Percentiles rank a stretch among this genome's conserved stretches.
phyloP scores from a whole-genome alignment of 2,113 vertebrate genomes.

The Pluvianellus socialis region DNA sequence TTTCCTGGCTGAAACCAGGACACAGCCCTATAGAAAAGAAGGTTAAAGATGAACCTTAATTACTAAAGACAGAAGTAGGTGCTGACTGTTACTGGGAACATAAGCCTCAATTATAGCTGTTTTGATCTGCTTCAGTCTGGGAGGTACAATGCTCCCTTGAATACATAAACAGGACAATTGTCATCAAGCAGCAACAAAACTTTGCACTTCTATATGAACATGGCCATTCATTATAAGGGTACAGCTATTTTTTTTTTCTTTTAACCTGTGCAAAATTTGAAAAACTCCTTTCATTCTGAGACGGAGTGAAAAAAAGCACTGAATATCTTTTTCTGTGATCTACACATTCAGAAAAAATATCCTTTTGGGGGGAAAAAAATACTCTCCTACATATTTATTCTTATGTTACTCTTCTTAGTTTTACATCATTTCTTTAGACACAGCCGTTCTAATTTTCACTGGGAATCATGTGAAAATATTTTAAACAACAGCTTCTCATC shows the following conservation, averaged over 20 bases:
- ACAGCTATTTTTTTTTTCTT: neutral
- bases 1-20: neutral
- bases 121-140: neutral
- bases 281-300: neutral
- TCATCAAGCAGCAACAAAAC: neutral
- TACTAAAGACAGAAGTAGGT: neutral
- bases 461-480: neutral
- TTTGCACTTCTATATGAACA: neutral
- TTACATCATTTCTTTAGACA: neutral
- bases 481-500: slow-evolving; percentile 1
- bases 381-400: neutral
- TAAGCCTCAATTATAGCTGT: neutral
- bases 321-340: neutral
- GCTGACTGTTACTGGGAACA: neutral
- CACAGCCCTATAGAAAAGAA: neutral
- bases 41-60: neutral
- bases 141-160: neutral
- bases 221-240: neutral
- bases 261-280: neutral
- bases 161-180: neutral
- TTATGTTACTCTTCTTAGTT: neutral
- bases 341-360: neutral
- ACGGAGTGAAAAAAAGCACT: neutral
- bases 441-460: neutral
- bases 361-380: neutral